A percentile compares a stretch with the other conserved stretches of the same genome.
These are phyloP conservation scores for Anser brachyrhynchus DNA, from an alignment of 2,113 vertebrate species.

Conservation along the genomic window DNA sequence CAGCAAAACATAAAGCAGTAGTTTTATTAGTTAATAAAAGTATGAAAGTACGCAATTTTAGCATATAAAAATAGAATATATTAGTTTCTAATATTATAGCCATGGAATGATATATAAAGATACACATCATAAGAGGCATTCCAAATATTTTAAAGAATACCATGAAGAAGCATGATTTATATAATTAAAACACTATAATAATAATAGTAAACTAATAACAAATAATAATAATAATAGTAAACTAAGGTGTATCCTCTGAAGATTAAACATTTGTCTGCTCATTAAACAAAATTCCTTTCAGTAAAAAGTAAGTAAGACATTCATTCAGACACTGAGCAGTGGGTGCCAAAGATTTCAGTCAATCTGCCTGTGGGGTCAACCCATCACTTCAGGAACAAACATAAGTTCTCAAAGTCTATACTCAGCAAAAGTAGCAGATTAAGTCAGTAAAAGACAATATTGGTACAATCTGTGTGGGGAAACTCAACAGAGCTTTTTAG, in stretches of 20 bases:
- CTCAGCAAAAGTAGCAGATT: background rate
- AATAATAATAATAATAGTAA: background rate
- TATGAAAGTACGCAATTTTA: background rate
- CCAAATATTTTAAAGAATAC: background rate
- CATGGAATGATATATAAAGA: background rate
- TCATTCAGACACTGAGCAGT: background rate
- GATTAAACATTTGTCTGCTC: background rate
- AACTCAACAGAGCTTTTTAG: background rate
- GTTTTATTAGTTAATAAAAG: background rate
- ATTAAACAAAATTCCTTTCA: background rate
- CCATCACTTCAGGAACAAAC: background rate
- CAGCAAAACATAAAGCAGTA: background rate
- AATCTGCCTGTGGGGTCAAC: background rate
- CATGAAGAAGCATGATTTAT: background rate
- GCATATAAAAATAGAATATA: background rate
- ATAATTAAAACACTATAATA: background rate
- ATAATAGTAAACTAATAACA: no score
- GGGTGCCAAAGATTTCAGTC: background rate
- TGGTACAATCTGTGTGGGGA: background rate
- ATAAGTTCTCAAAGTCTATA: background rate
- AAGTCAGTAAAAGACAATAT: conserved; percentile 9
- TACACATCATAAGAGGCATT: background rate
- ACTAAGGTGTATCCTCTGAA: background rate
- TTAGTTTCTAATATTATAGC: fast-evolving
- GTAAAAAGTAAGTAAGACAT: background rate